A percentile compares a stretch with the other conserved stretches of the same genome.
phyloP scores from a whole-genome alignment of 2,113 vertebrate genomes.

The Dasypus novemcinctus region DNA sequence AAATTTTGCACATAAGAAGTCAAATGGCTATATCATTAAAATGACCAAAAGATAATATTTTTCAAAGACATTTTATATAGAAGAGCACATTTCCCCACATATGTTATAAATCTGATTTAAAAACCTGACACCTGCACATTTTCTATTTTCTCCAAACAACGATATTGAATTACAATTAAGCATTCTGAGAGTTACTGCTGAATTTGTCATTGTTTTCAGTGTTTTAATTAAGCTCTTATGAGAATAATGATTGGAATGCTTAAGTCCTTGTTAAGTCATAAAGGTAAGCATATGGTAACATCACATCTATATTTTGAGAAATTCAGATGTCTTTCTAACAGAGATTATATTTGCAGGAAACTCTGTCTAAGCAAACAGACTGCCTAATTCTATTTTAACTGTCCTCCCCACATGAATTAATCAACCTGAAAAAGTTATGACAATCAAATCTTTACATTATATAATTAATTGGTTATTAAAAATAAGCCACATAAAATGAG shows the following conservation, averaged over 20 bases:
- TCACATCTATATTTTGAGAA: constrained; percentile 12
- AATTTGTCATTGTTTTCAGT: not conserved
- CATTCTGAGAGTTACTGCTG: not conserved
- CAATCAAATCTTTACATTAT: not conserved
- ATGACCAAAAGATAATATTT: not conserved
- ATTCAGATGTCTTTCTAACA: not conserved
- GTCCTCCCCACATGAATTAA: not conserved
- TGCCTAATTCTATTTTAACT: not conserved
- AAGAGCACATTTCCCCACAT: not conserved
- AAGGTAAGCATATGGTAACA: not conserved
- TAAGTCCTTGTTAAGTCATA: not conserved
- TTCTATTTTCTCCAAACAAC: not conserved
- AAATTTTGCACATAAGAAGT: not conserved
- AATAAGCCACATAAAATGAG: not conserved
- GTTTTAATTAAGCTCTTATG: not conserved
- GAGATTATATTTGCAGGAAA: not conserved
- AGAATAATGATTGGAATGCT: not conserved
- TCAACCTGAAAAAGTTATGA: not conserved
- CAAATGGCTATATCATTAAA: not conserved
- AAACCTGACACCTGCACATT: not conserved
- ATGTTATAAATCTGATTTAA: not conserved
- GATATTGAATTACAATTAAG: not conserved
- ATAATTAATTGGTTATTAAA: not conserved
- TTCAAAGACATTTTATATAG: not conserved
- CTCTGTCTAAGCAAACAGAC: not conserved